Base-by-base conservation (phyloP, 2,113 vertebrate genomes). In the Dromaius novaehollandiae region DNA sequence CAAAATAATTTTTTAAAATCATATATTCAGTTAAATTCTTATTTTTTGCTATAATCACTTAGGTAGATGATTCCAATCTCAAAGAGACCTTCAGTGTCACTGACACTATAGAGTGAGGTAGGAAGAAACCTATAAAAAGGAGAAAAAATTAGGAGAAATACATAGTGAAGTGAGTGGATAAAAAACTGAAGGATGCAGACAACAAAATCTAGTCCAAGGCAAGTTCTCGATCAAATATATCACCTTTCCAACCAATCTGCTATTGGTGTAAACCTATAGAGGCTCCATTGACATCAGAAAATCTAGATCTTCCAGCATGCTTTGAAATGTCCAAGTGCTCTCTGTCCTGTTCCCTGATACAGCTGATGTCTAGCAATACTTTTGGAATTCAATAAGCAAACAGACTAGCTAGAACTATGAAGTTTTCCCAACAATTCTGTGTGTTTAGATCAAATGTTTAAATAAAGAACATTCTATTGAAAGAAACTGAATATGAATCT, bases 281-380 rank as follows among this genome's bases (percentile, higher is more conserved):
- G 73, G 1, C 8, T 77, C 32, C 15, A 14, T 5, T 56, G n/a
- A n/a, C 4, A 3, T 24, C 66, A 81, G n/a, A 81, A 83, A 82
- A 61, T 0, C 11, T 76, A 50, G 17, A 6, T 64, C n/a, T 88
- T 86, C 66, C 38, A 42, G 60, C 8, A 6, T 51, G 6, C 2
- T 70, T 86, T 70, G 13, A 63, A 30, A 12, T 42, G 6, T 34
- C 5, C 10, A 55, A 77, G 55, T 0, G 0, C 0, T 60, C 8
- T 82, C 82, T 55, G 25, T 53, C 12, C 8, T 38, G 7, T 61
- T 80, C 14, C 7, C 3, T 89, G 24, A 51, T 64, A 25, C 21
- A 88, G 28, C 16, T 68, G 34, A 51, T 80, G n/a, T 36, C 16
- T 30, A 80, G 32, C 9, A 83, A n/a, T 11, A 61, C 3, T 15